phyloP scores from a whole-genome alignment of 1,140 invertebrate species.

The Trachymyrmex cornetzi region DNA sequence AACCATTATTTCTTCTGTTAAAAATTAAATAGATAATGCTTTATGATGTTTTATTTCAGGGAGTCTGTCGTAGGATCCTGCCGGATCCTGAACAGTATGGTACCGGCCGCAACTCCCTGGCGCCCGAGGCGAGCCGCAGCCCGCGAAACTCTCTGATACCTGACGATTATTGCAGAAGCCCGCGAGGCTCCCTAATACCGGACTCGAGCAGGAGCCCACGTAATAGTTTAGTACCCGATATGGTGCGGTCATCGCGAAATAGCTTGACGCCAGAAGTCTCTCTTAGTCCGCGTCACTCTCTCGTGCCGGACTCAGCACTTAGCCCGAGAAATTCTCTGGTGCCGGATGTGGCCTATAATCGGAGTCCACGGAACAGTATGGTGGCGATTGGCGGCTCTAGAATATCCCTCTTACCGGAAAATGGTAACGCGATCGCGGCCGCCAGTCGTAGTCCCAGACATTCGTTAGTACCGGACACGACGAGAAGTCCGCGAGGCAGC shows the following conservation, averaged over 20 bases:
- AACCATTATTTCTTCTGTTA: background rate
- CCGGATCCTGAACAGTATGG: conserved; percentile 82
- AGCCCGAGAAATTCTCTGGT: conserved; percentile 87
- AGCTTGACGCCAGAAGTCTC: conserved; percentile 82
- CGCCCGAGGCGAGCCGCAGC: conserved; percentile 88
- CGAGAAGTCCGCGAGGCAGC: conserved; percentile 86
- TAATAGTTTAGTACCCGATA: conserved; percentile 83
- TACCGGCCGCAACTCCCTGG: conserved; percentile 80
- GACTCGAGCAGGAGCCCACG: conserved; percentile 82
- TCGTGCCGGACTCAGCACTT: conserved; percentile 81
- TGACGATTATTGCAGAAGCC: conserved; percentile 87
- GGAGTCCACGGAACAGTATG: conserved; percentile 89
- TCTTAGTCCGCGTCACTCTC: conserved; percentile 83
- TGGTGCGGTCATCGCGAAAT: conserved; percentile 83
- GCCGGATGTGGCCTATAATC: conserved; percentile 86
- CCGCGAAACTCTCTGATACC: conserved; percentile 88
- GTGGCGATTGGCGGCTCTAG: conserved; percentile 83
- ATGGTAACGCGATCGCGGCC: conserved; percentile 63
- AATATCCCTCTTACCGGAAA: conserved; percentile 79
- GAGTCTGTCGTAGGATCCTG: conserved; percentile 78
- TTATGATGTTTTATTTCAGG: conserved; percentile 70
- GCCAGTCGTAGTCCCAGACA: conserved; percentile 87
- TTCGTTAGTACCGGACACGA: conserved; percentile 88
- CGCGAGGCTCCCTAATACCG: conserved; percentile 89
- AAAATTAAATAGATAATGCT: background rate